A percentile compares a stretch with the other conserved stretches of the same genome.
Evolutionary conservation across 2,797 vertebrate species (phyloP).

Genomic region (Coregonus ussuriensis): DNA sequence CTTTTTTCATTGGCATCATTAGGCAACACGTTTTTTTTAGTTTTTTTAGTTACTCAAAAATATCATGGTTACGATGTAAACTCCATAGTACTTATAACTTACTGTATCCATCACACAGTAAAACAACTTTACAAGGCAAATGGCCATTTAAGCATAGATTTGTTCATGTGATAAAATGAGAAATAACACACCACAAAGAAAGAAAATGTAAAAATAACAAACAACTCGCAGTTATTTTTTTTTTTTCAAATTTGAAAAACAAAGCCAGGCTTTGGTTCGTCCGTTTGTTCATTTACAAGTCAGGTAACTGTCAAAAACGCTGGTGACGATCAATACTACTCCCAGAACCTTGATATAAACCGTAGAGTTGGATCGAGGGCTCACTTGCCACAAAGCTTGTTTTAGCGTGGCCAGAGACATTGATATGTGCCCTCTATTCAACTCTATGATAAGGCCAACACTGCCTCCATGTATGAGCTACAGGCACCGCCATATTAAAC

Average conservation of each 20-base stretch:
- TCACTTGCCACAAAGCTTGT: not conserved
- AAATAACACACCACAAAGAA: slow-evolving; percentile 57
- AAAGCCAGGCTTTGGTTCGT: slow-evolving; percentile 44
- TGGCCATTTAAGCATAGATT: slow-evolving; percentile 80
- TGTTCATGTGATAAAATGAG: slow-evolving; percentile 66
- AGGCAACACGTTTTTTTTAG: slow-evolving; percentile 68
- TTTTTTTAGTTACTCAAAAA: slow-evolving; percentile 68
- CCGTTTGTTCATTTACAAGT: slow-evolving; percentile 71
- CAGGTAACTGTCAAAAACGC: slow-evolving; percentile 64
- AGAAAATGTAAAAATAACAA: slow-evolving; percentile 36
- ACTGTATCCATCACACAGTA: slow-evolving; percentile 75
- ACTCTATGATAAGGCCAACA: slow-evolving; percentile 7
- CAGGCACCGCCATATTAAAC: not conserved
- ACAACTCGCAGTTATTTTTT: slow-evolving; percentile 50
- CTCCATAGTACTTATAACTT: slow-evolving; percentile 78
- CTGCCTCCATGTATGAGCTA: not conserved
- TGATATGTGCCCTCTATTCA: not conserved
- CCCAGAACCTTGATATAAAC: not conserved
- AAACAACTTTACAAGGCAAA: slow-evolving; percentile 82
- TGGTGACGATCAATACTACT: slow-evolving; percentile 69
- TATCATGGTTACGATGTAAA: slow-evolving; percentile 79
- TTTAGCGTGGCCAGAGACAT: not conserved
- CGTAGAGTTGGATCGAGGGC: not conserved
- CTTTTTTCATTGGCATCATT: slow-evolving; percentile 79
- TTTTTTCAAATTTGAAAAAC: slow-evolving; percentile 17